Evolutionary conservation across 2,797 vertebrate species (phyloP), one percentile per base, ranked within the genome.

Genomic region (Danio tinwini): DNA sequence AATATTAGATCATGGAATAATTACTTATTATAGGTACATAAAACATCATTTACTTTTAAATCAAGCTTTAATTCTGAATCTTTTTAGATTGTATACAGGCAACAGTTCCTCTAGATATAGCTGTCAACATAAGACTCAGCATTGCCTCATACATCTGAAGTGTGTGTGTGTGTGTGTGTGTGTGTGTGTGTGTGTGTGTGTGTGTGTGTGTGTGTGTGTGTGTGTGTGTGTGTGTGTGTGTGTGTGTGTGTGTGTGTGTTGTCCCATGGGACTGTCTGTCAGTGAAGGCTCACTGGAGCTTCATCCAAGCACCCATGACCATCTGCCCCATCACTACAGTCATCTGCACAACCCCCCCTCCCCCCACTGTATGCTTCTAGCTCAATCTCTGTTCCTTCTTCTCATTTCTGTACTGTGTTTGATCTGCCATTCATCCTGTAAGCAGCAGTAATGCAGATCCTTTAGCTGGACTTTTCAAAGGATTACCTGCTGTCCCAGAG

Each of bases 201-300:
- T 81, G 76, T 75, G 77, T 74, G 56, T 65, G 71, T 90, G 88
- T 91, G 86, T 88, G 83, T 81, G n/a, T n/a, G 40, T 52, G 17
- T 71, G 52, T 73, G 55, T 74, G 78, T 76, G 77, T 74, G 56
- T 65, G 71, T 90, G 88, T 65, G 71, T 90, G 88, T 91, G 86
- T 88, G 83, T 81, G 29, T n/a, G 76, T 75, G 77, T 74, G 56
- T 65, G 71, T 90, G 88, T 91, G 86, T 88, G 83, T 81, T 81
- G 82, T 90, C 93, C 89, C 89, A 7, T 40, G 92, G 91, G 93
- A 92, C 82, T 9, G 62, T 75, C 53, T 53, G 78, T 82, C 76
- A 82, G 74, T 90, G 88, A 89, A 93, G 89, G 88, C 89, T 90
- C 90, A 92, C 90, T 92, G 90, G 88, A 89, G 88, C 92, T 91